Evolutionary conservation across 2,888 invertebrate genomes (phyloP).

Genomic region (Leucoptera coffeella): DNA sequence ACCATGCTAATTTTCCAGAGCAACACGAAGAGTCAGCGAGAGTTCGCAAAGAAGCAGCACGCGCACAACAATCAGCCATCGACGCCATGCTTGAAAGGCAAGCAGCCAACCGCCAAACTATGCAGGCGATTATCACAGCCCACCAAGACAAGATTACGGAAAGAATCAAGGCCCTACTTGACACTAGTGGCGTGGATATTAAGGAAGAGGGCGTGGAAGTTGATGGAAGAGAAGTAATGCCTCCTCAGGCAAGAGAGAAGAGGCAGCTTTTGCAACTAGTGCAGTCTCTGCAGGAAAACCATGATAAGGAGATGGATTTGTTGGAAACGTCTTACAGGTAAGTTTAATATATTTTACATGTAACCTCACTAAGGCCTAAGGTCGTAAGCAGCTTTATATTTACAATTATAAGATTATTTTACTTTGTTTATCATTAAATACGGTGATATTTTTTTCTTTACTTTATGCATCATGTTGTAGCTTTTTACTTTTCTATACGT

Average conservation of each 20-base stretch:
- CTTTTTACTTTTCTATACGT: too few species aligned
- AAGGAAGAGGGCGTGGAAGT: too few species aligned
- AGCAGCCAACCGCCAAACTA: constrained; percentile 46
- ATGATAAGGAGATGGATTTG: constrained; percentile 55
- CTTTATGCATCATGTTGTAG: too few species aligned
- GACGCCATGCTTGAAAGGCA: constrained; percentile 48
- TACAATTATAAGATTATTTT: too few species aligned
- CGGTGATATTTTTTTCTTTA: too few species aligned
- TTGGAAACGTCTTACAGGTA: constrained; percentile 60
- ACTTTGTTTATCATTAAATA: too few species aligned
- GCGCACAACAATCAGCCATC: constrained; percentile 47
- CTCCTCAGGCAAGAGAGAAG: constrained; percentile 23
- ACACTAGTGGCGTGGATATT: too few species aligned
- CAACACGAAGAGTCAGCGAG: constrained; percentile 37
- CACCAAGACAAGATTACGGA: constrained; percentile 58
- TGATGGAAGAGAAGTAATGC: too few species aligned
- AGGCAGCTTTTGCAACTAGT: constrained; percentile 42
- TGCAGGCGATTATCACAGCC: constrained; percentile 52
- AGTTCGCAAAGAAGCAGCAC: constrained; percentile 43
- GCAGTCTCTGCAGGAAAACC: constrained; percentile 48
- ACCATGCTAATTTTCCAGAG: constrained; percentile 15
- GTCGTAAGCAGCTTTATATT: too few species aligned
- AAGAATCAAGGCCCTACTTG: constrained; percentile 48
- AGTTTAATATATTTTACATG: constrained; percentile 3
- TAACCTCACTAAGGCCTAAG: too few species aligned